phyloP scores from a whole-genome alignment of 2,888 invertebrate genomes.

The Cremastinae sp. region DNA sequence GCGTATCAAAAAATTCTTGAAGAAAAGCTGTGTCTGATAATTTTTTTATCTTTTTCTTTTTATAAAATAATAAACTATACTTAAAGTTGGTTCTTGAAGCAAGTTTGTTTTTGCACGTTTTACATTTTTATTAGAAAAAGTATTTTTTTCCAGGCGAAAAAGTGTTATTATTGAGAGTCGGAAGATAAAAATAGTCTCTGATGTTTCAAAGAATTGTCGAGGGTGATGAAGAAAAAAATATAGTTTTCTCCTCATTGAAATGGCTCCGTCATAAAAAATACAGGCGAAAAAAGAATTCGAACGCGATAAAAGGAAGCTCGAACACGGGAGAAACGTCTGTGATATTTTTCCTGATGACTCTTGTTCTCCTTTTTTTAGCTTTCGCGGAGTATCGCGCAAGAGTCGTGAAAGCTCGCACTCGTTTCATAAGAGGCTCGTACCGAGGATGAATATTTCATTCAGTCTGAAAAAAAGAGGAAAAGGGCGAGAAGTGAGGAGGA shows the following conservation, averaged over 20 bases:
- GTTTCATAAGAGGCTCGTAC: constrained; percentile 40
- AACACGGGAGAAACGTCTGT: constrained; percentile 21
- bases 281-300: constrained; percentile 10
- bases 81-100: too few relatives aligned
- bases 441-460: constrained; percentile 57
- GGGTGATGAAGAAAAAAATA: not conserved
- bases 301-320: constrained; percentile 4
- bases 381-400: constrained; percentile 33
- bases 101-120: too few relatives aligned
- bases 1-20: too few relatives aligned
- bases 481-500: constrained; percentile 4
- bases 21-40: too few relatives aligned
- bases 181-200: too few relatives aligned
- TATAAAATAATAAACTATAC: too few relatives aligned
- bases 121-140: too few relatives aligned
- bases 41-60: too few relatives aligned
- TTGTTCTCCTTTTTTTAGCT: constrained; percentile 10
- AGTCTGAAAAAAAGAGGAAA: constrained; percentile 10
- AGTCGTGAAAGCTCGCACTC: constrained; percentile 37
- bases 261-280: not conserved
- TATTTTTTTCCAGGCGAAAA: too few relatives aligned
- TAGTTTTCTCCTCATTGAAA: not conserved
- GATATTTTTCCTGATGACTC: constrained; percentile 3
- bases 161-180: too few relatives aligned
- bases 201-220: not conserved